A percentile compares a stretch with the other conserved stretches of the same genome.
phyloP scores from a whole-genome alignment of 1,140 invertebrate genomes.

The Ostrea edulis region DNA sequence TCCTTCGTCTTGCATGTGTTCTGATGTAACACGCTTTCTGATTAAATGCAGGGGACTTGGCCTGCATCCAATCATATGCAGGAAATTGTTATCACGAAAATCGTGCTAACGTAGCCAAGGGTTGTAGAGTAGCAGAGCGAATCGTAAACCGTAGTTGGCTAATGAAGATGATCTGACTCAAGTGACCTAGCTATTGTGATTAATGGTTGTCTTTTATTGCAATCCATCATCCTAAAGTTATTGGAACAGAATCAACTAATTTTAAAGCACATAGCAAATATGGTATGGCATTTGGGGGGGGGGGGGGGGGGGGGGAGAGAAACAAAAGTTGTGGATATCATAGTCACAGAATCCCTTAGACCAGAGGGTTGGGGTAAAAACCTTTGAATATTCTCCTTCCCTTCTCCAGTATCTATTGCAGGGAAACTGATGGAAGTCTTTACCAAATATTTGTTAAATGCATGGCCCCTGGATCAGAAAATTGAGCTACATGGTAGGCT shows the following conservation, averaged over 20 bases:
- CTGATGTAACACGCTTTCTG: no score
- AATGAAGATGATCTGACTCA: no score
- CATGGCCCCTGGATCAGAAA: not conserved
- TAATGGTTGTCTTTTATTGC: not conserved
- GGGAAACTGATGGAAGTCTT: no score
- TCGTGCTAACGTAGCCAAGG: no score
- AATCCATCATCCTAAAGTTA: not conserved
- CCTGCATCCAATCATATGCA: no score
- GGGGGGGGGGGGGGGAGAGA: not conserved
- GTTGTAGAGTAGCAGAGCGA: no score
- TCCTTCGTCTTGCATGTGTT: no score
- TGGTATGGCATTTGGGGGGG: no score
- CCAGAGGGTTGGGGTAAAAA: not conserved
- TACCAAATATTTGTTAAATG: not conserved
- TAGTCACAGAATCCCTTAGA: not conserved
- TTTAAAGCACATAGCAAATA: not conserved
- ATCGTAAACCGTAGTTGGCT: no score
- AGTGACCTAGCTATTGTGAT: no score
- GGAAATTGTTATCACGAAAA: no score
- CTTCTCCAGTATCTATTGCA: not conserved
- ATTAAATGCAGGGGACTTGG: no score
- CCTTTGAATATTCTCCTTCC: not conserved
- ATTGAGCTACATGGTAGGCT: not conserved
- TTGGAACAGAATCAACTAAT: not conserved
- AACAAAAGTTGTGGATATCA: not conserved